Evolutionary conservation across 1,140 invertebrate species (phyloP), one percentile per base, ranked within the genome.

Genomic region (Lineus longissimus): DNA sequence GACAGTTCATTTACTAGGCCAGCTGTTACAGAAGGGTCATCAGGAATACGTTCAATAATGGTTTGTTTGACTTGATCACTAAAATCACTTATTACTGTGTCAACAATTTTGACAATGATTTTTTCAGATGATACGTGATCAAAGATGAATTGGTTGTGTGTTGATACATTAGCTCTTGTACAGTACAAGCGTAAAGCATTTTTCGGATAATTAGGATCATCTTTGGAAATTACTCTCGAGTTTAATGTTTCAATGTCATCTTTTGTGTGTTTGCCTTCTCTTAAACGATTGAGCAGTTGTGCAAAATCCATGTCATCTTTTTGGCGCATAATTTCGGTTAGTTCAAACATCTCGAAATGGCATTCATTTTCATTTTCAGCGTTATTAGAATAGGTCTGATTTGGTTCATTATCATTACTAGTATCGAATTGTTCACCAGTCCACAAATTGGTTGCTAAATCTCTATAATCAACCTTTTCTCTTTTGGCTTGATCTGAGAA

Each of bases 261-360:
- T 0, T 25, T 19, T 7, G 47, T 51, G 6, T 43, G 19, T 19
- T 47, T 27, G n/a, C 51, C 31, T n/a, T 22, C 29, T 33, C 66
- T 45, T 36, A 68, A 17, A 2, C 63, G 9, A 30, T 65, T 68
- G 4, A 68, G 33, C 30, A 62, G 43, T 45, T 40, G 7, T 25
- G 63, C 66, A 68, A 64, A 68, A 30, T 41, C 13, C 1, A 25
- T 2, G 25, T 62, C 62, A 55, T 62, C 62, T 59, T 59, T 64
- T 31, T 68, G 66, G 1, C 60, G 40, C 62, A 65, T 64, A 1
- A 65, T 54, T 56, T 65, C 66, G 23, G 22, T 61, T 2, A 68
- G 19, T 36, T 27, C 22, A 25, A 60, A 51, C 25, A 51, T 55
- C 13, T 45, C 41, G 51, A 55, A 62, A 25, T 51, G 33, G 6